Evolutionary conservation across 2,888 invertebrate species (phyloP).

Genomic region (Cerastis rubricosa): DNA sequence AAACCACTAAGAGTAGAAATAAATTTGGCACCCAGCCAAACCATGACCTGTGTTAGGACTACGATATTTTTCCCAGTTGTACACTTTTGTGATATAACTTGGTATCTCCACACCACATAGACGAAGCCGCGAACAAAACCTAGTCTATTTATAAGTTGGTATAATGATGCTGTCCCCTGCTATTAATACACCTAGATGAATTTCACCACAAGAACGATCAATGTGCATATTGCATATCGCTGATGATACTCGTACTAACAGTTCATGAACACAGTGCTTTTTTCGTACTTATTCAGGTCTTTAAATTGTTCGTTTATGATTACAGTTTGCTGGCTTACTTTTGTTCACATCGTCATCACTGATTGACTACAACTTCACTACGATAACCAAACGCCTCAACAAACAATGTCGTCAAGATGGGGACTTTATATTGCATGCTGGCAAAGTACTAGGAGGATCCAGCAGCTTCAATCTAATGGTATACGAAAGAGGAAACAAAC

Average conservation of each 20-base stretch:
- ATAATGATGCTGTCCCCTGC: no score
- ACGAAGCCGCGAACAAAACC: no score
- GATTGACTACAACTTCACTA: constrained; percentile 23
- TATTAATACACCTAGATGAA: background rate
- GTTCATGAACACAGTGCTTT: background rate
- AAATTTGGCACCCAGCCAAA: background rate
- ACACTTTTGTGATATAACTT: no score
- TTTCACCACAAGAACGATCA: background rate
- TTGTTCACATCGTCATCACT: background rate
- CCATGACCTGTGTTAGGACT: background rate
- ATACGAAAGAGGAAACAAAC: constrained; percentile 27
- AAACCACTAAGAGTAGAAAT: background rate
- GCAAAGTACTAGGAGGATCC: constrained; percentile 44
- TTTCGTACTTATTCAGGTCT: background rate
- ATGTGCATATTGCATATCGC: background rate
- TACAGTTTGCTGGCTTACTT: constrained; percentile 8
- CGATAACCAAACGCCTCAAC: background rate
- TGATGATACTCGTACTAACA: background rate
- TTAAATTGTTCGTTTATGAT: background rate
- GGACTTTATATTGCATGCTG: constrained; percentile 14
- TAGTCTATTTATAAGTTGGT: no score
- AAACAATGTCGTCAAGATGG: constrained; percentile 14
- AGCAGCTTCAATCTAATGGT: constrained; percentile 11
- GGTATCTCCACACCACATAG: no score
- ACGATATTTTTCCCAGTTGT: background rate